Percentiles rank a stretch among this genome's conserved stretches.
phyloP scores from a whole-genome alignment of 2,888 invertebrate species.

The Mylabris sibirica region DNA sequence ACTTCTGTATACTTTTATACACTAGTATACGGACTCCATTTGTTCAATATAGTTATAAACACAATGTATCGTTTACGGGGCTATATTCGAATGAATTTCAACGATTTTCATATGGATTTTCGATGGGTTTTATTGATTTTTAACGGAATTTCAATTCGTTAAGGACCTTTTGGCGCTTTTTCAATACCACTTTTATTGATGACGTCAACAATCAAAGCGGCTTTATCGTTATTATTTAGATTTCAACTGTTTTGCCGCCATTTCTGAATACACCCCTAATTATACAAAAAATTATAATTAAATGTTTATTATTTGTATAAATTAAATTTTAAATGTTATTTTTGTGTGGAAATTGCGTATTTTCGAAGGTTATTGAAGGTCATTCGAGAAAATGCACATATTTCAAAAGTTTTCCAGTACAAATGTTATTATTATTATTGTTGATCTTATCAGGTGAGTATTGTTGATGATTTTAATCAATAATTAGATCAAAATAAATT shows the following conservation, averaged over 20 bases:
- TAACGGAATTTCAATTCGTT: constrained; percentile 27
- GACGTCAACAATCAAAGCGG: constrained; percentile 57
- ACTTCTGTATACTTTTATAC: constrained; percentile 55
- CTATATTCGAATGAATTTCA: constrained; percentile 42
- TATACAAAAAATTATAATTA: neutral
- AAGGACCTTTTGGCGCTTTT: constrained; percentile 36
- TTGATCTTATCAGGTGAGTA: neutral
- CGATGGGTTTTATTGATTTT: constrained; percentile 15
- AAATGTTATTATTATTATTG: too few species aligned
- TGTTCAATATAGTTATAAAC: constrained; percentile 56
- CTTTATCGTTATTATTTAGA: constrained; percentile 52
- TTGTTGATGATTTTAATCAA: neutral
- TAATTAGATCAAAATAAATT: neutral
- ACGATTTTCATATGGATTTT: constrained; percentile 45
- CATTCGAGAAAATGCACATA: constrained; percentile 24
- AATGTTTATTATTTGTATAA: neutral
- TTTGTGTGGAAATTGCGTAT: constrained; percentile 20
- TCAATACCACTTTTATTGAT: constrained; percentile 57
- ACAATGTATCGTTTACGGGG: constrained; percentile 48
- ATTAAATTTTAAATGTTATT: neutral
- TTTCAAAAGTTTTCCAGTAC: too few species aligned
- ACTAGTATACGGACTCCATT: constrained; percentile 63
- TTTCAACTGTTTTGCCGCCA: constrained; percentile 57
- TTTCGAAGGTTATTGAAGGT: constrained; percentile 37
- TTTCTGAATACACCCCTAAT: constrained; percentile 15